Evolutionary conservation across 1,140 invertebrate genomes (phyloP).

Genomic region (Drosophila serrata): DNA sequence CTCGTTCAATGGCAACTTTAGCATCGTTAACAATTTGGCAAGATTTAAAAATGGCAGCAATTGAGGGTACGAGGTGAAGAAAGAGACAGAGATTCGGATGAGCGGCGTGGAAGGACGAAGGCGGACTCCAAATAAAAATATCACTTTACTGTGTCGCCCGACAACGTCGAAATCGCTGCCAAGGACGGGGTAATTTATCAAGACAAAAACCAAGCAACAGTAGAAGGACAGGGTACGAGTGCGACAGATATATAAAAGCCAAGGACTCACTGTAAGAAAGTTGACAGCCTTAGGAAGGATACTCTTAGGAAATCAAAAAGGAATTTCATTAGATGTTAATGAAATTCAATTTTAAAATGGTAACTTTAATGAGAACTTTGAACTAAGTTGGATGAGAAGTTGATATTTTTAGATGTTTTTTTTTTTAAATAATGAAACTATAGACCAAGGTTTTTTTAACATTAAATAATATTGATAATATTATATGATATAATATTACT

Average conservation of each 20-base stretch:
- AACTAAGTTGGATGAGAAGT: neutral
- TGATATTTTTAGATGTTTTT: neutral
- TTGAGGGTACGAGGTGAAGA: constrained; percentile 41
- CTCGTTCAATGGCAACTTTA: constrained; percentile 73
- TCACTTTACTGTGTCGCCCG: constrained; percentile 79
- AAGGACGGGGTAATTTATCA: constrained; percentile 83
- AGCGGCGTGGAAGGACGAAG: neutral
- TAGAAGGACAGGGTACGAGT: constrained; percentile 16
- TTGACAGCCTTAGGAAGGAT: neutral
- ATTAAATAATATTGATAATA: no score
- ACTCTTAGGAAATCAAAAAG: neutral
- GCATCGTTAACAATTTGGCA: constrained; percentile 82
- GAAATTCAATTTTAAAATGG: neutral
- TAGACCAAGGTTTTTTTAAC: neutral
- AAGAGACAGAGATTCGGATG: constrained; percentile 12
- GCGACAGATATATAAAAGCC: constrained; percentile 35
- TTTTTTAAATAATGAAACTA: neutral
- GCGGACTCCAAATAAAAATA: constrained; percentile 75
- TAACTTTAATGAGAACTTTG: neutral
- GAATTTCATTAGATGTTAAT: constrained; percentile 1
- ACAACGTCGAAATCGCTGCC: constrained; percentile 66
- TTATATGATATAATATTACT: no score
- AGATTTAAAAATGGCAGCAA: constrained; percentile 77
- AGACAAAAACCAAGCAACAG: constrained; percentile 72
- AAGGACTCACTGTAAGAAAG: constrained; percentile 29